phyloP scores from a whole-genome alignment of 2,888 invertebrate genomes.

The Andrena camellia region DNA sequence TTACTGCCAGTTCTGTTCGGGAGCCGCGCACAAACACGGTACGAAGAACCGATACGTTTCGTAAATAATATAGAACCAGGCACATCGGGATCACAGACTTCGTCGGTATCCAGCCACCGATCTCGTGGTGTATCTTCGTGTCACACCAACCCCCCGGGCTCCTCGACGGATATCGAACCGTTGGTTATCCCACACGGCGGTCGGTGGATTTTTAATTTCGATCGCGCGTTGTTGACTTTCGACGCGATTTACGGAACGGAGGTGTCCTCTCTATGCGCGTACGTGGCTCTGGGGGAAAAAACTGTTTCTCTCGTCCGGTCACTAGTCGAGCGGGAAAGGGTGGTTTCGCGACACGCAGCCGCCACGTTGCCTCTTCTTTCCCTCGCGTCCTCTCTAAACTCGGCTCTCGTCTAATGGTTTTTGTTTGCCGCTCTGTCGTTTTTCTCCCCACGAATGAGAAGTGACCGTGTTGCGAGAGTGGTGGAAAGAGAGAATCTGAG shows the following conservation, averaged over 20 bases:
- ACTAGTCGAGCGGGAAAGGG: slow-evolving; percentile 51
- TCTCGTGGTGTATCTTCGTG: slow-evolving; percentile 28
- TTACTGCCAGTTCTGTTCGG: slow-evolving; percentile 35
- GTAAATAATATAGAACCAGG: slow-evolving; percentile 65
- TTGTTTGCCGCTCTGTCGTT: slow-evolving; percentile 23
- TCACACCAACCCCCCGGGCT: slow-evolving; percentile 5
- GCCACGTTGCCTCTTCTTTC: slow-evolving; percentile 30
- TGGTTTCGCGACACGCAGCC: slow-evolving; percentile 38
- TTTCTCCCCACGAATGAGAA: slow-evolving; percentile 40
- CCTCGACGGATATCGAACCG: slow-evolving; percentile 18
- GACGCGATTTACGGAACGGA: slow-evolving; percentile 9
- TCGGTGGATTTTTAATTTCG: background rate
- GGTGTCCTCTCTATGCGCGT: background rate
- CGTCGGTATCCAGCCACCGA: slow-evolving; percentile 57
- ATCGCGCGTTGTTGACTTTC: slow-evolving; percentile 14
- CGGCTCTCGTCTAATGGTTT: slow-evolving; percentile 32
- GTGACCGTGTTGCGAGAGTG: slow-evolving; percentile 35
- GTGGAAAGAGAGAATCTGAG: slow-evolving; percentile 49
- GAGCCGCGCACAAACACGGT: slow-evolving; percentile 25
- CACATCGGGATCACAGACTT: slow-evolving; percentile 73
- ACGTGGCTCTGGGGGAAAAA: slow-evolving; percentile 5
- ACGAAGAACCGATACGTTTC: slow-evolving; percentile 43
- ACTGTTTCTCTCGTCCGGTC: slow-evolving; percentile 25
- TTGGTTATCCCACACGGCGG: slow-evolving; percentile 17
- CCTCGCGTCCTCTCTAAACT: slow-evolving; percentile 22